These are phyloP conservation scores for Neotoma lepida DNA, from an alignment of 2,113 vertebrate species.

Conservation along the genomic window DNA sequence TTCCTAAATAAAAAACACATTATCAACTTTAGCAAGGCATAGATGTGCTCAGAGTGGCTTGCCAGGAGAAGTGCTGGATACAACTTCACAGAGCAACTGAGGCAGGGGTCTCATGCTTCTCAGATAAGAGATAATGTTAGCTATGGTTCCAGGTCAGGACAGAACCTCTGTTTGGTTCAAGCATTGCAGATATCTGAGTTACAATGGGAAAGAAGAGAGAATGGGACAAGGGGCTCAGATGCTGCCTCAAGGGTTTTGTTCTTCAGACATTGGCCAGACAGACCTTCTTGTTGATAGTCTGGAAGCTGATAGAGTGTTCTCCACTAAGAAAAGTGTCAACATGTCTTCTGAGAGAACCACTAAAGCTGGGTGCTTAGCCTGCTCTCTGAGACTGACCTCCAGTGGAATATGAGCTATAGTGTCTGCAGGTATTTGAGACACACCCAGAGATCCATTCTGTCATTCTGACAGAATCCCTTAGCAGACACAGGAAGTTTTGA, in stretches of 20 bases:
- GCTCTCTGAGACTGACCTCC: background rate
- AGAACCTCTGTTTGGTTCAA: background rate
- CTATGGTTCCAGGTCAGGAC: background rate
- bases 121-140: background rate
- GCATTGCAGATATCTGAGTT: no score
- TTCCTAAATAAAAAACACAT: background rate
- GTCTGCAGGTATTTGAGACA: background rate
- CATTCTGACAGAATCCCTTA: background rate
- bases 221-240: no score
- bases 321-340: background rate
- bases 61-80: background rate
- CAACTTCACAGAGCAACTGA: background rate
- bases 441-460: fast-evolving
- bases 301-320: background rate
- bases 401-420: fast-evolving
- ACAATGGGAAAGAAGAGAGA: background rate
- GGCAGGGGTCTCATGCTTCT: background rate
- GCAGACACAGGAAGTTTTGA: background rate
- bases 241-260: background rate
- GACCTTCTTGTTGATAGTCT: background rate
- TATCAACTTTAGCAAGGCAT: fast-evolving
- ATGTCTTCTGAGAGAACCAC: background rate
- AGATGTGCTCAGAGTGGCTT: background rate
- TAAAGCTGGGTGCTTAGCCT: fast-evolving
- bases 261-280: background rate